Evolutionary conservation across 2,113 vertebrate genomes (phyloP).

Genomic region (Microtus oregoni): DNA sequence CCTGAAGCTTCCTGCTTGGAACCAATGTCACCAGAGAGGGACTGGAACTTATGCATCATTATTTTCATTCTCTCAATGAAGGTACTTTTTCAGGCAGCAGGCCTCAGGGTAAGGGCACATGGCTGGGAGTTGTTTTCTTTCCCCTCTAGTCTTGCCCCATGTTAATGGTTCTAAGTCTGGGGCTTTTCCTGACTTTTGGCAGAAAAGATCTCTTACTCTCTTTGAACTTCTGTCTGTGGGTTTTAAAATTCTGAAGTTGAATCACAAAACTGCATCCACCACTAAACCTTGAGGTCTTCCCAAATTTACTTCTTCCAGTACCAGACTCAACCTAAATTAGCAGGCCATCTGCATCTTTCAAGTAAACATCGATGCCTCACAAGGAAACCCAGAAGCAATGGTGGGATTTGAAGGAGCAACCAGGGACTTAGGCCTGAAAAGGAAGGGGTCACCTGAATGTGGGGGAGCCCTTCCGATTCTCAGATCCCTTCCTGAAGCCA

Average conservation of each 20-base stretch:
- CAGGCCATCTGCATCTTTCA: not conserved
- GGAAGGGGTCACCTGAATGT: not conserved
- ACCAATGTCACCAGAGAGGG: not conserved
- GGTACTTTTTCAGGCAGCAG: not conserved
- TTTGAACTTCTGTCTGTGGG: not conserved
- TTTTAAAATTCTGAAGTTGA: not conserved
- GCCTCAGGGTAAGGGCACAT: not conserved
- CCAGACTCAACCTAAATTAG: not conserved
- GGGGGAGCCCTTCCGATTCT: not conserved
- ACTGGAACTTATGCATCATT: not conserved
- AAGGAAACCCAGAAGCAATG: not conserved
- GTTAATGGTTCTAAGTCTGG: not conserved
- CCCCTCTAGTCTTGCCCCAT: not conserved
- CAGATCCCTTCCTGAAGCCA: not conserved
- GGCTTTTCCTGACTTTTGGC: not conserved
- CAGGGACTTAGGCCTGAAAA: not conserved
- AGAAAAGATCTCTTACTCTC: not conserved
- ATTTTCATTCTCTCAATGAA: not conserved
- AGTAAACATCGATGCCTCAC: not conserved
- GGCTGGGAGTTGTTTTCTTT: accelerated
- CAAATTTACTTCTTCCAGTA: not conserved
- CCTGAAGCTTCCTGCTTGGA: not conserved
- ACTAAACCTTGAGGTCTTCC: not conserved
- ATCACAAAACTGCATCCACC: not conserved
- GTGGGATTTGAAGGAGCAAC: not conserved